Base-by-base conservation (phyloP, 1,140 invertebrate species). In the Macrobrachium rosenbergii region DNA sequence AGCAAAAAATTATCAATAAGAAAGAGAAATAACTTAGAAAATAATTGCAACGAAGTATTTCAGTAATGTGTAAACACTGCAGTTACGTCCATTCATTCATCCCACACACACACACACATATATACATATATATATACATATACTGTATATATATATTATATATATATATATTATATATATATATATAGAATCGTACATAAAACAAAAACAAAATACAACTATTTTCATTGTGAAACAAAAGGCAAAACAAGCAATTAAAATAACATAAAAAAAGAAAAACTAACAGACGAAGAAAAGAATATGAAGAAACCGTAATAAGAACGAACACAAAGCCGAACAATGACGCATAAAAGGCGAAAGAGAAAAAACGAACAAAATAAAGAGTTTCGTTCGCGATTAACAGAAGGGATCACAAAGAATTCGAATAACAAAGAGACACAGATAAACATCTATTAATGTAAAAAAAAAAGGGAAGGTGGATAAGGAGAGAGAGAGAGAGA, bases 91-190 rank as follows among this genome's bases (percentile, higher is more conserved):
- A 37, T 37, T 45, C 43, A 78, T 37, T 45, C 43, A 78, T 37
- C n/a, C 14, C 43, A 78, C 76, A 52, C 21, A 78, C 76, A 78
- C 76, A 78, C 43, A 78, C 52, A 37, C 37, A 43, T 16, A 52
- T 52, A 52, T 52, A 52, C 6, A 52, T 52, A 52, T 52, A 52
- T 52, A 76, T 52, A 52, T 52, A 52, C 6, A 52, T 52, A 52
- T 52, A 52, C 21, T 10, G 6, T 52, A 52, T 52, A 52, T 52
- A 52, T 52, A 52, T 52, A 52, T 52, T 52, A 52, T 52, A 52
- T 52, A 52, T 52, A 52, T 52, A 52, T 6, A 52, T 52, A 52
- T 52, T 52, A 52, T 52, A 52, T 52, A 12, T 52, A 52, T 52
- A 52, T 10, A 52, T 52, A 52, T 52, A 52, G 0, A 10, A 6